Evolutionary conservation across 92 coral and sea anemone species (phyloP).

Genomic region (Blastomussa wellsi): DNA sequence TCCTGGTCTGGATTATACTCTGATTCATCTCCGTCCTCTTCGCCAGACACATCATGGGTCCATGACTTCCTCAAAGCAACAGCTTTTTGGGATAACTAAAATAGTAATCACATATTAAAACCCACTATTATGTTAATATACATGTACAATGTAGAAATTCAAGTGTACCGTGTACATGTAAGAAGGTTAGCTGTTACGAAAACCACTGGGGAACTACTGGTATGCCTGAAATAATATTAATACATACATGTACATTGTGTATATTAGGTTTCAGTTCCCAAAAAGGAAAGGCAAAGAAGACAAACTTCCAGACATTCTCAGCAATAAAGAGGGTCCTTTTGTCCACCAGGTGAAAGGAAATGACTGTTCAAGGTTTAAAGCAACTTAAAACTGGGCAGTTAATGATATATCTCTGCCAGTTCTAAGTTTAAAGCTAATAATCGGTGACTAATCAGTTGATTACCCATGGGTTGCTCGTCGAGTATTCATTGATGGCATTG

Average conservation of each 20-base stretch:
- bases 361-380: conserved; percentile 29
- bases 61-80: conserved; percentile 30
- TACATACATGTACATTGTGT: conserved; percentile 31
- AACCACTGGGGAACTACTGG: conserved; percentile 33
- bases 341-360: conserved; percentile 21
- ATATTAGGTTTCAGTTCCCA: conserved; percentile 31
- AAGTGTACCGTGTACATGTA: conserved; percentile 26
- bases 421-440: conserved; percentile 36
- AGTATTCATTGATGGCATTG: conserved; percentile 27
- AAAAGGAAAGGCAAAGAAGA: conserved; percentile 34
- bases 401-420: conserved; percentile 28
- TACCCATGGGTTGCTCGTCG: conserved; percentile 24
- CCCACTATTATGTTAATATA: conserved; percentile 34
- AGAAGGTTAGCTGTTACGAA: conserved; percentile 27
- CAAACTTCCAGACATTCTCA: conserved; percentile 34
- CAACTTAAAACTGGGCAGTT: conserved; percentile 17
- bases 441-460: conserved; percentile 37
- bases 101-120: conserved; percentile 29
- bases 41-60: conserved; percentile 34
- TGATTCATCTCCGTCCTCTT: conserved; percentile 39
- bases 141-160: conserved; percentile 28
- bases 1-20: conserved; percentile 40
- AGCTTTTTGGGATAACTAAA: conserved; percentile 32
- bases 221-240: conserved; percentile 25
- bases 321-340: conserved; percentile 24